Conservation (phyloP, 37 sponge, comb jelly and placozoan genomes). For the Cladorhizidae sp. region DNA sequence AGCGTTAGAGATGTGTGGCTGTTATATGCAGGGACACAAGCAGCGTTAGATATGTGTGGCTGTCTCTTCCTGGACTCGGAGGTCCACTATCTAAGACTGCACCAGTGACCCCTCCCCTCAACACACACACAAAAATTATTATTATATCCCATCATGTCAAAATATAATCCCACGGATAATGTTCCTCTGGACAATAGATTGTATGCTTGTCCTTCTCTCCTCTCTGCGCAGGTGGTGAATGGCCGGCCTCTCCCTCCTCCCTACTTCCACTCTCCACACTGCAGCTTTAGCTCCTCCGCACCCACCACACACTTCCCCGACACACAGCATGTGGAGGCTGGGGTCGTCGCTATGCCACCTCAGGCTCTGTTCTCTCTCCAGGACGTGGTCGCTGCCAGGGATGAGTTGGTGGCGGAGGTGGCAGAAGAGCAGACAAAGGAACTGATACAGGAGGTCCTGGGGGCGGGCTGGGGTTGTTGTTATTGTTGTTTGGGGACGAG, state of each 20-base stretch:
- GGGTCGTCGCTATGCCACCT: background rate
- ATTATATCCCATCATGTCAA: no score
- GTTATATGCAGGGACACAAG: no score
- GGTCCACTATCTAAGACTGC: no score
- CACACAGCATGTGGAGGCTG: background rate
- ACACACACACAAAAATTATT: no score
- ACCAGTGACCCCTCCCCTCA: no score
- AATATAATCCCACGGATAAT: no score
- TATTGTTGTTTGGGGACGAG: slow-evolving; percentile 1
- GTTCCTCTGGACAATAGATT: background rate
- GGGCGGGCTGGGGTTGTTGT: background rate
- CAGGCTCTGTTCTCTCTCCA: slow-evolving; percentile 7
- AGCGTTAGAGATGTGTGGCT: no score
- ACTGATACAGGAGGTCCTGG: no score
- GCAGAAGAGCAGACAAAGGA: background rate
- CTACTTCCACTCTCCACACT: slow-evolving; percentile 42
- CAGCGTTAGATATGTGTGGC: no score
- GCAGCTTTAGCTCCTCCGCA: slow-evolving; percentile 36
- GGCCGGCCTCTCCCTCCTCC: slow-evolving; percentile 65
- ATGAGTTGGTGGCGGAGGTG: slow-evolving; percentile 5
- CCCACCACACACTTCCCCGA: background rate
- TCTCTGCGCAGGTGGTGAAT: slow-evolving; percentile 48
- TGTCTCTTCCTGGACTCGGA: no score
- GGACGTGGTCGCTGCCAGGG: slow-evolving; percentile 4
- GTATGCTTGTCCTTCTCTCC: background rate